Evolutionary conservation across 2,797 vertebrate species (phyloP).

Genomic region (Arrhamphus sclerolepis): DNA sequence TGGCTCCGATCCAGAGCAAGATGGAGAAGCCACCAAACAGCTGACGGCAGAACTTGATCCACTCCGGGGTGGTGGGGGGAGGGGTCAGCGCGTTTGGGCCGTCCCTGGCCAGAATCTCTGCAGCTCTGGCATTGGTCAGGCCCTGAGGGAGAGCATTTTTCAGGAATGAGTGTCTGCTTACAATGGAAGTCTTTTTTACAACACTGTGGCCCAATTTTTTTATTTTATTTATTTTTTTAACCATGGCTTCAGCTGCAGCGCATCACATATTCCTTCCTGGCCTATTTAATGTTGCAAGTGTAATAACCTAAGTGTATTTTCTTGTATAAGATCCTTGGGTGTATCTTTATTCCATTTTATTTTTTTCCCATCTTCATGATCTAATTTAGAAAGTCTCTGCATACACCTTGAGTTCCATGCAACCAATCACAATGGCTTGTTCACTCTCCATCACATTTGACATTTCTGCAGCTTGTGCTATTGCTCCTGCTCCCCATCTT

Average conservation of each 20-base stretch:
- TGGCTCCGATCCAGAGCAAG: conserved; percentile 91
- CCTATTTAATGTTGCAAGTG: conserved; percentile 52
- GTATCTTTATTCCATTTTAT: conserved; percentile 31
- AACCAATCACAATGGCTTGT: neutral
- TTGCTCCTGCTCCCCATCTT: neutral
- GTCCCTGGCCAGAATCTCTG: conserved; percentile 85
- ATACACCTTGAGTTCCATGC: conserved; percentile 8
- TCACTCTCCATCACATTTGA: neutral
- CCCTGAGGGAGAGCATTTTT: conserved; percentile 76
- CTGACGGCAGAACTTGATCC: conserved; percentile 96
- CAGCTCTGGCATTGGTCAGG: conserved; percentile 80
- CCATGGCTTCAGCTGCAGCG: conserved; percentile 49
- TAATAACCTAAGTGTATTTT: conserved; percentile 40
- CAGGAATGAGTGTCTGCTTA: conserved; percentile 25
- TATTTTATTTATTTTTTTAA: no score
- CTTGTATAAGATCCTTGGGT: conserved; percentile 34
- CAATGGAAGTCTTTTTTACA: conserved; percentile 38
- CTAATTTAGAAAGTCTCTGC: conserved; percentile 27
- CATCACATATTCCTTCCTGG: conserved; percentile 45
- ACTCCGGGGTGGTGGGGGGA: conserved; percentile 91
- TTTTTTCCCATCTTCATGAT: conserved; percentile 5
- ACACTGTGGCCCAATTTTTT: conserved; percentile 49
- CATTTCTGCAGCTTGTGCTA: conserved; percentile 21
- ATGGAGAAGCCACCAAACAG: conserved; percentile 96
- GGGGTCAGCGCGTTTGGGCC: conserved; percentile 91